phyloP scores from a whole-genome alignment of 2,797 vertebrate genomes.

The Hipposideros larvatus region DNA sequence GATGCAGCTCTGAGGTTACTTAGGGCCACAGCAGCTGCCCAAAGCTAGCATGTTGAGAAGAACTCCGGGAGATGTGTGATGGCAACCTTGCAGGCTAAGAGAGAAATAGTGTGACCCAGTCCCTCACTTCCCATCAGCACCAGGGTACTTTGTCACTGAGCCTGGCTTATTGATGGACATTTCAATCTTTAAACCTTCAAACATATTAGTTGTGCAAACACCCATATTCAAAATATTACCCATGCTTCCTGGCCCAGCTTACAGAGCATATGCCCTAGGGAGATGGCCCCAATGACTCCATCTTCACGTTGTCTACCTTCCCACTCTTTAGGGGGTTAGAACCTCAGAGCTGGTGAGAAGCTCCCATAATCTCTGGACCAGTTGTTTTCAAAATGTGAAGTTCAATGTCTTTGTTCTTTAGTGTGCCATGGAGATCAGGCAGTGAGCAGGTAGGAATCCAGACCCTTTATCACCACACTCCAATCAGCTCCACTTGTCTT shows the following conservation, averaged over 20 bases:
- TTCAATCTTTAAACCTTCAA: not conserved
- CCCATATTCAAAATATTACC: not conserved
- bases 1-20: not conserved
- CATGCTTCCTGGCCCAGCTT: not conserved
- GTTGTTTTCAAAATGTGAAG: not conserved
- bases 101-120: too few species aligned
- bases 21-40: too few species aligned
- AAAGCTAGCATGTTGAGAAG: not conserved
- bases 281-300: too few species aligned
- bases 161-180: not conserved
- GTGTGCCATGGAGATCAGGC: not conserved
- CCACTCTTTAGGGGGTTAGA: not conserved
- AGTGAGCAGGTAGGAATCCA: not conserved
- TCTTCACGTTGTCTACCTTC: not conserved
- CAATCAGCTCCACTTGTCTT: not conserved
- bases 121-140: not conserved
- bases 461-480: rapidly evolving
- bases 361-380: too few species aligned
- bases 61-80: not conserved
- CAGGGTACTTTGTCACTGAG: not conserved
- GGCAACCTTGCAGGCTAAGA: not conserved
- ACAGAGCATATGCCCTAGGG: too few species aligned
- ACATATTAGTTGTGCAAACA: not conserved
- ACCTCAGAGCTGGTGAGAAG: not conserved
- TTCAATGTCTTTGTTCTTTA: not conserved